Evolutionary conservation across 2,797 vertebrate species (phyloP), one percentile per base, ranked within the genome.

Genomic region (Buphagus erythrorhynchus): DNA sequence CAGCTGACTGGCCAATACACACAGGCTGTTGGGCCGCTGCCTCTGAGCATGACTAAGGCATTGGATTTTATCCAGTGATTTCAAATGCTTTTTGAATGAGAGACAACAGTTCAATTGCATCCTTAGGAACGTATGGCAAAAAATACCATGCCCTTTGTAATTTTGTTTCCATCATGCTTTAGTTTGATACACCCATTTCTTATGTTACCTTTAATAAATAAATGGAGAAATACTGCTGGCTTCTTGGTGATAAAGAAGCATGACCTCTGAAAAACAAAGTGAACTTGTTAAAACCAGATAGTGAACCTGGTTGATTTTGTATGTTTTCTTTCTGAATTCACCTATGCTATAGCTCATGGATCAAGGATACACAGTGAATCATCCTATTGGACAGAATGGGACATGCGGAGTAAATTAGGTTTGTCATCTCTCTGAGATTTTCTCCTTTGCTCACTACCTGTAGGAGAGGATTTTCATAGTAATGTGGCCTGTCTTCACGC

Each of bases 401-500:
- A 77, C 88, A 86, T 0, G 65, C 52, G 77, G 61, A 62, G 68
- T 63, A 83, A 94, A 95, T 83, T 36, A 88, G 65, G 78, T 95
- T 94, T 74, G 82, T 74, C 79, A 61, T 71, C 33, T 61, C 45
- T 80, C 65, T 29, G 82, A 91, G 82, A 49, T 74, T 86, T 86
- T 83, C 78, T 83, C 36, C n/a, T 92, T 88, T 88, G 72, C 80
- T 90, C 38, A 52, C 65, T 71, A 74, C 76, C 52, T 95, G 68
- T 94, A 83, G 82, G 79, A 94, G 79, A 81, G 79, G 79, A 92
- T 94, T 93, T 93, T 94, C 85, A 33, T 52, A 80, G 61, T 84
- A 61, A 86, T 54, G 52, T 86, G 76, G 38, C 76, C 79, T 90
- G 68, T 92, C 82, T 93, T 88, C 79, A 90, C 0, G 13, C 52